Evolutionary conservation across 2,888 invertebrate species (phyloP), one percentile per base, ranked within the genome.

Genomic region (Bombylius major): DNA sequence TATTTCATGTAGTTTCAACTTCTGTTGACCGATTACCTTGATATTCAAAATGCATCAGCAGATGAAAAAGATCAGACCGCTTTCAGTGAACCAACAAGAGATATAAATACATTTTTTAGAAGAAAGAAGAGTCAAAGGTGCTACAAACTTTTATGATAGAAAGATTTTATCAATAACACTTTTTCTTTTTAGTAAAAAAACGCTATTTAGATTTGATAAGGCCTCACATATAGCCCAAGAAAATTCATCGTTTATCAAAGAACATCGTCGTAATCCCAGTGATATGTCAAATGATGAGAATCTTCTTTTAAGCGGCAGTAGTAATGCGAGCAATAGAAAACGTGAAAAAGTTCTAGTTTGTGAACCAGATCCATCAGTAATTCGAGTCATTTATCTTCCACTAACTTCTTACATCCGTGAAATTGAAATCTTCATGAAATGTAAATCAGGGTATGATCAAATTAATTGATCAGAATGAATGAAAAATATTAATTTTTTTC

Each of bases 361-460:
- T 63, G 79, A 82, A 47, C 82, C 88, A 6, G 83, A 87, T 71
- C 82, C 84, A 49, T 82, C 81, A 63, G 83, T 86, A 67, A 80
- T 90, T 65, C 81, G 87, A 68, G 82, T 86, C 36, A 83, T 91
- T 56, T 89, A 90, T 73, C 84, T 88, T 50, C 85, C 91, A 4
- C 77, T 96, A 58, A 86, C 87, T 77, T 80, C 82, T 58, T 89
- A 95, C 63, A 85, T 91, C 60, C 83, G 84, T 55, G 89, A 94
- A 71, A 86, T 95, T 60, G 94, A 95, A 71, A 76, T 76, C 62
- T 79, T 80, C 49, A 77, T 83, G 67, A 80, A 71, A 65, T 72
- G 78, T 58, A 70, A 78, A 63, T 73, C 79, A 33, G 79, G 80
- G 82, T 83, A 66, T 69, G 3, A 70, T 60, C 60, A 60, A 62